These are phyloP conservation scores for Caenorhabditis panamensis DNA, from an alignment of 2,888 invertebrate genomes.

Conservation along the genomic window DNA sequence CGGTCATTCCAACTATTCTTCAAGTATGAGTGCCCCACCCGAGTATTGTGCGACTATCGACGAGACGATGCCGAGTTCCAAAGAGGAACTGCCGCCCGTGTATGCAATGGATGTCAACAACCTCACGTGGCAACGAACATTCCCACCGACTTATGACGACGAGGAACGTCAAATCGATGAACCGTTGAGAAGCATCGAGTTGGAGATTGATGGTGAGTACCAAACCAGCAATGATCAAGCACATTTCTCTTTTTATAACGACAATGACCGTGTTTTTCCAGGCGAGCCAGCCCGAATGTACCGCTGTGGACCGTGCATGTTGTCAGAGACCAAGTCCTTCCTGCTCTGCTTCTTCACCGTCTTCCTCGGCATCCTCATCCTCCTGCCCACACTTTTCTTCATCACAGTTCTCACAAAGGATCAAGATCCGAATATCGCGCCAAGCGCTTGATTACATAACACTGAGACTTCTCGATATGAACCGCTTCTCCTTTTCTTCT, in stretches of 20 bases:
- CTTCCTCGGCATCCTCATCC: slow-evolving; percentile 42
- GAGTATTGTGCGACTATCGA: slow-evolving; percentile 50
- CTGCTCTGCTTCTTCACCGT: slow-evolving; percentile 47
- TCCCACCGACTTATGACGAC: slow-evolving; percentile 54
- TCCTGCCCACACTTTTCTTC: slow-evolving; percentile 43
- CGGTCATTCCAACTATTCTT: neutral
- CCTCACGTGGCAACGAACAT: slow-evolving; percentile 46
- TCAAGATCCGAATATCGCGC: slow-evolving; percentile 38
- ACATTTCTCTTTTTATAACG: too few relatives aligned
- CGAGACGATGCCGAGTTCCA: slow-evolving; percentile 48
- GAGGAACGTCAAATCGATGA: slow-evolving; percentile 43
- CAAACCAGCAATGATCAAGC: neutral
- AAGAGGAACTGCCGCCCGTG: slow-evolving; percentile 50
- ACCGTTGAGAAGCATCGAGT: slow-evolving; percentile 42
- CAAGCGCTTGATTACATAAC: slow-evolving; percentile 17
- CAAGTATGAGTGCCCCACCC: slow-evolving; percentile 44
- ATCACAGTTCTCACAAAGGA: slow-evolving; percentile 35
- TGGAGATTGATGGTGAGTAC: slow-evolving; percentile 36
- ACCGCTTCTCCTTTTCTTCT: slow-evolving; percentile 6
- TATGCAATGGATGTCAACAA: slow-evolving; percentile 52
- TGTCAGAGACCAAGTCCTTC: slow-evolving; percentile 48
- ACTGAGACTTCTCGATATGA: slow-evolving; percentile 15
- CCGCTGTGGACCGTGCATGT: slow-evolving; percentile 37
- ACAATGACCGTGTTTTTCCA: too few relatives aligned
- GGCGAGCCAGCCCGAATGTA: slow-evolving; percentile 27